phyloP scores from a whole-genome alignment of 2,797 vertebrate genomes.

The Discoglossus pictus region DNA sequence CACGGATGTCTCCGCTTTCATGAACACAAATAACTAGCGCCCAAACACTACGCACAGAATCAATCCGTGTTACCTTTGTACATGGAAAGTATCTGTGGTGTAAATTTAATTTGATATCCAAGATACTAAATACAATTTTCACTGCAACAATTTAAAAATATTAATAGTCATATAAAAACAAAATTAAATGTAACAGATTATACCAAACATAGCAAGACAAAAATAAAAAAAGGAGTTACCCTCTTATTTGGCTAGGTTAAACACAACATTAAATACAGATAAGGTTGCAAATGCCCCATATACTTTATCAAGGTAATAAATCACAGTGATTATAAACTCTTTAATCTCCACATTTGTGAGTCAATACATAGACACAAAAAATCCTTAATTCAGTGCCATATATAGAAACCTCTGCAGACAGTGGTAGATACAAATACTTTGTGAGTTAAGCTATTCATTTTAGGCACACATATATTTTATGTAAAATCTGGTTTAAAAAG shows the following conservation, averaged over 20 bases:
- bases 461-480: too few relatives aligned
- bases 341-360: slow-evolving; percentile 27
- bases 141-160: too few relatives aligned
- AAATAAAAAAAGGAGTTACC: slow-evolving; percentile 25
- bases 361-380: not conserved
- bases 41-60: slow-evolving; percentile 5
- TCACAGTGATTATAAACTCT: slow-evolving; percentile 46
- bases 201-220: too few relatives aligned
- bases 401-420: too few relatives aligned
- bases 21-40: slow-evolving; percentile 12
- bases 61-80: not conserved
- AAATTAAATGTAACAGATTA: too few relatives aligned
- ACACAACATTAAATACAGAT: not conserved
- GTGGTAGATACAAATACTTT: too few relatives aligned
- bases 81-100: not conserved
- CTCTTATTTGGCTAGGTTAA: slow-evolving; percentile 5
- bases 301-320: slow-evolving; percentile 19
- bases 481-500: too few relatives aligned
- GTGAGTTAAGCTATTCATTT: too few relatives aligned
- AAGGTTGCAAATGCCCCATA: slow-evolving; percentile 23
- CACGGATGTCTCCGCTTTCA: slow-evolving; percentile 1
- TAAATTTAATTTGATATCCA: too few relatives aligned
- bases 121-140: too few relatives aligned
- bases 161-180: too few relatives aligned
- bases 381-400: not conserved